Evolutionary conservation across 2,797 vertebrate species (phyloP).

Genomic region (Neomorphus geoffroyi): DNA sequence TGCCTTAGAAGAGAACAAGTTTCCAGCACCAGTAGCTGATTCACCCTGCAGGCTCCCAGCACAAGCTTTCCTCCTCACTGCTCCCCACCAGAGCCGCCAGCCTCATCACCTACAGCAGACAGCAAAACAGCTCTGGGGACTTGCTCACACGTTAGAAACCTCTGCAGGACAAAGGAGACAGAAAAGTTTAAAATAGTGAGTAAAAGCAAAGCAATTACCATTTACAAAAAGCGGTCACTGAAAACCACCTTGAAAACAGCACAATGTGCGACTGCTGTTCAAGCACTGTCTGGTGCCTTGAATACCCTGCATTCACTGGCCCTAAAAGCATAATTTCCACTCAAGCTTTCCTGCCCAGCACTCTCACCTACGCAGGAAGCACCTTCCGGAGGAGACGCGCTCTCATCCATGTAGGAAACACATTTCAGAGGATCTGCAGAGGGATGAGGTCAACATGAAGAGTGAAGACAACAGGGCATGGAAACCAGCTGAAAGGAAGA

Average conservation of each 20-base stretch:
- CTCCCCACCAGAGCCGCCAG: not conserved
- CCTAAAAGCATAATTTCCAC: not conserved
- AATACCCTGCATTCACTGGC: not conserved
- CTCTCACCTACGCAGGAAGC: not conserved
- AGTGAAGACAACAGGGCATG: not conserved
- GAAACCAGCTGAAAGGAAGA: constrained; percentile 16
- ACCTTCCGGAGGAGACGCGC: not conserved
- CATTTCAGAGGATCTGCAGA: not conserved
- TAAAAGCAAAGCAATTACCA: not conserved
- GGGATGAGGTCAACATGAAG: constrained; percentile 9
- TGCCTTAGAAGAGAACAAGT: not conserved
- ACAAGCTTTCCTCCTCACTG: not conserved
- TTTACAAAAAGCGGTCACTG: not conserved
- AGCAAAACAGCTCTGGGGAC: not conserved
- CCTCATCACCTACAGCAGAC: not conserved
- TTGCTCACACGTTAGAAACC: not conserved
- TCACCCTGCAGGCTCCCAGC: not conserved
- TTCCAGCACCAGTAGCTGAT: not conserved
- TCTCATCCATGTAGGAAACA: not conserved
- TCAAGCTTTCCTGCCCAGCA: not conserved
- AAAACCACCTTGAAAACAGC: not conserved
- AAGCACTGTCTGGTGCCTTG: not conserved
- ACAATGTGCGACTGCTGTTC: fast-evolving
- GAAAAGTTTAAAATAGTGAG: not conserved
- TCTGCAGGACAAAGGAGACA: not conserved